Evolutionary conservation across 1,140 invertebrate genomes (phyloP), one percentile per base, ranked within the genome.

Genomic region (Trichonephila clavata): DNA sequence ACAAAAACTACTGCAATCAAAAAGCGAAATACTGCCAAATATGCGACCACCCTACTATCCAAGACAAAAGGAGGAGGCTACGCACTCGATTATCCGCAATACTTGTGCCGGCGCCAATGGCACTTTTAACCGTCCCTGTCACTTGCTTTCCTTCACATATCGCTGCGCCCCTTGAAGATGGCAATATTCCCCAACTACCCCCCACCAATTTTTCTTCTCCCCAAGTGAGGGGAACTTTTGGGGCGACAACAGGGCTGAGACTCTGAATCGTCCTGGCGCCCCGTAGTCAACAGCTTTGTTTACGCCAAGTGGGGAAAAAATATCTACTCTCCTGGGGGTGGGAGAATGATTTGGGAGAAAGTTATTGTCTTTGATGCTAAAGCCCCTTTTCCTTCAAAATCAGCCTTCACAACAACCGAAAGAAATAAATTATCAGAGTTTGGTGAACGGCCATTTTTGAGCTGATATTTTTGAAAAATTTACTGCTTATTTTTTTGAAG

Each of bases 231-330:
- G 90, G 90, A 60, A 50, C 65, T 77, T 68, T 57, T 57, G 24
- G 27, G 90, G 90, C 90, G 90, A 84, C 90, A 86, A 43, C 59
- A n/a, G 90, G 90, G 90, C 90, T 92, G 90, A 92, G 59, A 27
- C 90, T 65, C 16, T 59, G 59, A 65, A 84, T 50, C 43, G 57
- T 84, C 84, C 24, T 92, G 90, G 90, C 90, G 90, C 90, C 90
- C 90, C 39, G 80, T 84, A 84, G 80, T 92, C 90, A 84, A 92
- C 80, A 92, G 90, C 90, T 92, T 92, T 92, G 90, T 92, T 92
- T 92, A 92, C 81, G 80, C 90, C 80, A 57, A 27, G 86, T 14
- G 24, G 13, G 39, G 39, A 89, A 89, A 89, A 89, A 89, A 90
- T 39, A 84, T 32, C n/a, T 20, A 32, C 68, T 61, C 88, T 81